Evolutionary conservation across 2,888 invertebrate genomes (phyloP).

Genomic region (Eueremaeus valkanovi): DNA sequence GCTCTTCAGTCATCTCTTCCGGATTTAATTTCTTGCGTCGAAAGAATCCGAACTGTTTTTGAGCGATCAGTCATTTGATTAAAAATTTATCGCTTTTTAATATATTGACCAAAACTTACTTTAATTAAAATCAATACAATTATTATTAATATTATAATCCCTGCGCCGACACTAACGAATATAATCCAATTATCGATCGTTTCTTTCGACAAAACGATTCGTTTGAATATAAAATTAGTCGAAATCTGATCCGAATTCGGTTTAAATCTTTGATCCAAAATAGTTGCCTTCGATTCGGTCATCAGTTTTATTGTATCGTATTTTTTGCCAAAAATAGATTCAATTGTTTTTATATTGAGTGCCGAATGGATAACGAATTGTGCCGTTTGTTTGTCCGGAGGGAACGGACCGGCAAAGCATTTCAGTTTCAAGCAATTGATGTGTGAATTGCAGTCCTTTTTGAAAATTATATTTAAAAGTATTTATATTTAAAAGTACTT

Average conservation of each 20-base stretch:
- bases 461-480: background rate
- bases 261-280: background rate
- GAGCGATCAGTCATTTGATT: background rate
- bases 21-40: constrained; percentile 44
- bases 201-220: background rate
- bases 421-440: background rate
- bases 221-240: background rate
- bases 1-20: constrained; percentile 43
- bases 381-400: background rate
- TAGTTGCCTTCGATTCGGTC: background rate
- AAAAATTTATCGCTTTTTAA: no score
- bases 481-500: background rate
- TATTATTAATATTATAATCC: constrained; percentile 43
- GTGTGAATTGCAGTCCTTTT: background rate
- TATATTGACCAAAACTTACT: no score
- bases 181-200: constrained; percentile 43
- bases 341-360: background rate
- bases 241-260: background rate
- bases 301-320: background rate
- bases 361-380: background rate
- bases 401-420: background rate
- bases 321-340: background rate
- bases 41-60: constrained; percentile 46
- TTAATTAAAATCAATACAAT: constrained; percentile 40
- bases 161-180: constrained; percentile 43